Conservation (phyloP, 2,113 vertebrate genomes). For the Canis aureus region DNA sequence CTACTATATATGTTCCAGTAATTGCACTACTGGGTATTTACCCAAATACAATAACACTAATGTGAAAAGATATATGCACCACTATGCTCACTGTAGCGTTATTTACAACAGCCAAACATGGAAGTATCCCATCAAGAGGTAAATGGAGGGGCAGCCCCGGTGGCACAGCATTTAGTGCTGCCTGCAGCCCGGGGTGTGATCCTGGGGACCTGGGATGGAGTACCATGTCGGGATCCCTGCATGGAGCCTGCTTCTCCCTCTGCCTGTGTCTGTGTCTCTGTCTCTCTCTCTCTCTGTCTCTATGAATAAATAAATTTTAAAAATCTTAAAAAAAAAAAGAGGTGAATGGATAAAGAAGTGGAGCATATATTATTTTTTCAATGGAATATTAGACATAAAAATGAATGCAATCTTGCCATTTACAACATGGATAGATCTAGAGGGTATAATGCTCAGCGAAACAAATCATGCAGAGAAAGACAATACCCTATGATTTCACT, state of each 20-base stretch:
- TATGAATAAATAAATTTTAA: no score
- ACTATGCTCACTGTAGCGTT: background rate
- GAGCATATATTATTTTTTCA: background rate
- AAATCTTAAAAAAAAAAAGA: background rate
- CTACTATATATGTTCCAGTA: background rate
- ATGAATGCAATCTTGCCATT: background rate
- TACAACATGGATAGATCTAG: background rate
- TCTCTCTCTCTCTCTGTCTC: no score
- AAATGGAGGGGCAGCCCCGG: background rate
- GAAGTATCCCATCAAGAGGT: background rate
- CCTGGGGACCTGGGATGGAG: no score
- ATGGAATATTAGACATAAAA: background rate
- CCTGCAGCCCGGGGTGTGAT: no score
- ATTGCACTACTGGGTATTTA: background rate
- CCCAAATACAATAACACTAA: background rate
- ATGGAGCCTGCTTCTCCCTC: no score
- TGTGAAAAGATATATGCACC: background rate
- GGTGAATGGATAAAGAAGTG: background rate
- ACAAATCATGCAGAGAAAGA: background rate
- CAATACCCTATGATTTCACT: background rate
- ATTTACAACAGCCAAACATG: background rate
- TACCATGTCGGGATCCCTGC: no score
- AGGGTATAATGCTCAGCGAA: background rate
- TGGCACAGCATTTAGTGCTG: no score
- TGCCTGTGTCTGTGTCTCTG: no score